Base-by-base conservation (phyloP, 2,888 invertebrate species). In the Norana najaformis region DNA sequence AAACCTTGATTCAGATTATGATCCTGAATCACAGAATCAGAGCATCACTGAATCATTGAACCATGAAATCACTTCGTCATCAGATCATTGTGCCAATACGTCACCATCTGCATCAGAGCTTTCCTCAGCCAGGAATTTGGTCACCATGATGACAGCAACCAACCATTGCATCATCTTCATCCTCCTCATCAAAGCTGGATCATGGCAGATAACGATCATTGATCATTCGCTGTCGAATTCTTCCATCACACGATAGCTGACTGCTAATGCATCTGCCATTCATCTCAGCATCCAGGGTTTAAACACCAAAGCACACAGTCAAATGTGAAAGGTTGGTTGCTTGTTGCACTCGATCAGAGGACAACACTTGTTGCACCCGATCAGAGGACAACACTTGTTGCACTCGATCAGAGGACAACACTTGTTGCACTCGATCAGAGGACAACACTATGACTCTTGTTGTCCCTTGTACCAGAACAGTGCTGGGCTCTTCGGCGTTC, bases 71-170 rank as follows among this genome's bases (percentile, higher is more conserved):
- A 13, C n/a, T n/a, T 30, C 30, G 8, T 8, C 69, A n/a, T 69
- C 30, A 69, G n/a, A 69, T 69, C 69, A n/a, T 69, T 30, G 3
- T 6, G 69, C 69, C 69, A 69, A 69, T 69, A 1, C n/a, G n/a
- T n/a, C 30, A 69, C n/a, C 69, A 69, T 30, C 69, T n/a, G 69
- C 69, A 69, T 30, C 47, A 69, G 69, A 69, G 69, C 30, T 69
- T n/a, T n/a, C 0, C n/a, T n/a, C 8, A 69, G 8, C 69, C n/a
- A 1, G n/a, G 69, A 30, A 69, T 30, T 69, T 69, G 69, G 69
- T 69, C 69, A 69, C n/a, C 69, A n/a, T n/a, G 69, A 30, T 69
- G 69, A 69, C 69, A 69, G 69, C 69, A 69, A n/a, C 69, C 69
- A 30, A 69, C 30, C 69, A 69, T 69, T n/a, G n/a, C n/a, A 0